Evolutionary conservation across 1,140 invertebrate species (phyloP).

Genomic region (Sycophila sp.): DNA sequence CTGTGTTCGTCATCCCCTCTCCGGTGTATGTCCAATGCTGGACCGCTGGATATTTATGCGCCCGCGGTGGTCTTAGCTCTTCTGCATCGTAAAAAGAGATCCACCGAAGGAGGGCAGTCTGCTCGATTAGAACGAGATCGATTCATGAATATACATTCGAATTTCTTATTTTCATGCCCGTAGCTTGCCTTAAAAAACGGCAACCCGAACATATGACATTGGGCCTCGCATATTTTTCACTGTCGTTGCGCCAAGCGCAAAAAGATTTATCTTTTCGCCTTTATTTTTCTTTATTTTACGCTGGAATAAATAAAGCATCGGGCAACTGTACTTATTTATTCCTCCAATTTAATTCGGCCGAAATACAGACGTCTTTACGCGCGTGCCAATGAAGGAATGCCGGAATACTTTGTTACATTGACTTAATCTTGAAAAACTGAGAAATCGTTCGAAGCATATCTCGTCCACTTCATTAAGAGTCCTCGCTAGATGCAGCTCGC

Average conservation of each 20-base stretch:
- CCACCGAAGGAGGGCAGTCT: neutral
- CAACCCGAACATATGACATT: neutral
- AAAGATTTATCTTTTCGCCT: no score
- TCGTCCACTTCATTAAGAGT: neutral
- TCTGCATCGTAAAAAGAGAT: neutral
- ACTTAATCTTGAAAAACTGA: no score
- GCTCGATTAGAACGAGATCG: neutral
- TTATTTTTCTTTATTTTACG: no score
- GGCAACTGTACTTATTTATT: no score
- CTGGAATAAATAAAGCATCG: no score
- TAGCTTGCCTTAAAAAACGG: neutral
- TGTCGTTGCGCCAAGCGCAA: no score
- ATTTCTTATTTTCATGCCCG: neutral
- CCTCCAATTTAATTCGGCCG: no score
- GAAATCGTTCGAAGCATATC: neutral
- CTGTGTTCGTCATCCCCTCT: neutral
- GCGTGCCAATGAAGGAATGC: no score
- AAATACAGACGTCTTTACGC: no score
- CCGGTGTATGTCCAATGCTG: no score
- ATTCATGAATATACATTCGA: slow-evolving; percentile 10
- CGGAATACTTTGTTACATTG: no score
- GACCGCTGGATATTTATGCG: slow-evolving; percentile 8
- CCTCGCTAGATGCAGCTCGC: neutral
- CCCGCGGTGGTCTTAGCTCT: neutral
- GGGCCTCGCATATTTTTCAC: neutral